Base-by-base conservation (phyloP, 2,113 vertebrate species). In the Carlito syrichta region DNA sequence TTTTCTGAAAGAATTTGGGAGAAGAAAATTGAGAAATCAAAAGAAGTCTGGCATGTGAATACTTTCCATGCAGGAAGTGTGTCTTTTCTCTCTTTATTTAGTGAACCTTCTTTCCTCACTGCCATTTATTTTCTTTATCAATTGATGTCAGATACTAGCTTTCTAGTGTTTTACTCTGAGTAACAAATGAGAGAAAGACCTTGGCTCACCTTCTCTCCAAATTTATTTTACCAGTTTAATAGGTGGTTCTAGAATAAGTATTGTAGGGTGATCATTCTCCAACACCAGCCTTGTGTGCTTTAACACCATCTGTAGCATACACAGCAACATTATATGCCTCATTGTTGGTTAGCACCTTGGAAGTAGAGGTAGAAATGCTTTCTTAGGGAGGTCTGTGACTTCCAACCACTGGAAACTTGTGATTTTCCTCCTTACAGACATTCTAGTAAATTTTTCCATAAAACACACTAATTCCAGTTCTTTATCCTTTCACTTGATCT, bases 51-150 rank as follows among this genome's bases (percentile, higher is more conserved):
- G 50, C 58, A 91, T 63, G 16, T 66, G 14, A 74, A 48, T 60
- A 73, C 32, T 68, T 83, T 40, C 45, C 45, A 58, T 14, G 0
- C 1, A 5, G 12, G 1, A 5, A 13, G 14, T 78, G n/a, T 69
- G 40, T 11, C 89, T 60, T 69, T 45, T 82, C 43, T 84, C 9
- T 66, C 1, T 83, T 17, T 87, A 48, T 63, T 86, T 92, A 77
- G 32, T 74, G 43, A 94, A 4, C 35, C 17, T 66, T 85, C 52
- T 48, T 63, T 76, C 27, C 48, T 86, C 12, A 7, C 25, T 48
- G 38, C n/a, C 6, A 27, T 94, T 74, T 93, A 38, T 68, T 86
- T 88, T 93, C 43, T 38, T 91, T 93, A 82, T 62, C 77, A 77
- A 10, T 50, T 58, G 54, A 86, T 54, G 1, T 62, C 68, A 32